These are phyloP conservation scores for Bibio marci DNA, from an alignment of 2,888 invertebrate genomes.

Conservation along the genomic window DNA sequence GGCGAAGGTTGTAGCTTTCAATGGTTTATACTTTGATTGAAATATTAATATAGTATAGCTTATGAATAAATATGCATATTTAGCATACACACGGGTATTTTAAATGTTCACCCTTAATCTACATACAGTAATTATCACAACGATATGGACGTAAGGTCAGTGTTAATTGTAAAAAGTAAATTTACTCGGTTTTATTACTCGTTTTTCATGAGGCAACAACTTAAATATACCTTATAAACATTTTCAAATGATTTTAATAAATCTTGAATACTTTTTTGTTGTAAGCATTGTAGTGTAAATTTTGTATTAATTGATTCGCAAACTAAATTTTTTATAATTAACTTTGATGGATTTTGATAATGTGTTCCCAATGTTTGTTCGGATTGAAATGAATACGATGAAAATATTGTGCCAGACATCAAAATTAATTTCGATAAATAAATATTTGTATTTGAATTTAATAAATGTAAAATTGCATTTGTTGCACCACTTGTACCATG, in stretches of 20 bases:
- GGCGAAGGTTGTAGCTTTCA: too few relatives aligned
- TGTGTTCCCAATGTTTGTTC: not conserved
- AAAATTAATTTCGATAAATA: slow-evolving; percentile 49
- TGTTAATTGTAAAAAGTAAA: too few relatives aligned
- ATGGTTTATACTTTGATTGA: too few relatives aligned
- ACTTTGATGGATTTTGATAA: slow-evolving; percentile 14
- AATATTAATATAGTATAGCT: too few relatives aligned
- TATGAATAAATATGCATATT: too few relatives aligned
- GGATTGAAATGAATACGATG: slow-evolving; percentile 26
- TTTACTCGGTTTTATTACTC: too few relatives aligned
- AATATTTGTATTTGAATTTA: slow-evolving; percentile 36
- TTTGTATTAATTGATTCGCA: slow-evolving; percentile 29
- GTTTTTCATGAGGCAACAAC: too few relatives aligned
- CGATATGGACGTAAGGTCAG: too few relatives aligned
- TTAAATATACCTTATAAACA: slow-evolving; percentile 30
- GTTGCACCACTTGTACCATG: slow-evolving; percentile 60
- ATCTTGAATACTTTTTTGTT: slow-evolving; percentile 38
- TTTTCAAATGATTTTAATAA: slow-evolving; percentile 39
- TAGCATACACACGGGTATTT: too few relatives aligned
- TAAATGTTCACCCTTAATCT: too few relatives aligned
- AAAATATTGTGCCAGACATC: slow-evolving; percentile 41
- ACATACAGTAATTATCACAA: too few relatives aligned
- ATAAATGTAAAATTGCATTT: slow-evolving; percentile 46
- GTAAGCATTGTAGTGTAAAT: slow-evolving; percentile 43
- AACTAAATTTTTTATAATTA: slow-evolving; percentile 32